Evolutionary conservation across 2,113 vertebrate genomes (phyloP).

Genomic region (Lucifuga dentata): DNA sequence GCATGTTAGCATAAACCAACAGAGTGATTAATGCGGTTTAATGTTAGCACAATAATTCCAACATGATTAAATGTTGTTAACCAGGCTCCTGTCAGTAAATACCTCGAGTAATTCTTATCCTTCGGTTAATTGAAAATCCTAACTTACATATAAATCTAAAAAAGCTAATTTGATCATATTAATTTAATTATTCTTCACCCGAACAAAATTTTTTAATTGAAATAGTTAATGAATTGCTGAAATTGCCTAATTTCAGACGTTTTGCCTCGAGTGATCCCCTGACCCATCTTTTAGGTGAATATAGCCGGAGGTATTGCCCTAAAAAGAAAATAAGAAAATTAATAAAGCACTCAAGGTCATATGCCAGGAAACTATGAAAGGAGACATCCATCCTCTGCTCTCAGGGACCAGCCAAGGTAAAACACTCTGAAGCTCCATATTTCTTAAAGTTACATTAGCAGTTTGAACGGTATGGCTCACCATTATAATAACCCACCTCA

Average conservation of each 20-base stretch:
- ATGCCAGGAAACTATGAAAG: slow-evolving; percentile 52
- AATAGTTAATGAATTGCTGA: background rate
- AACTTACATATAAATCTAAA: slow-evolving; percentile 36
- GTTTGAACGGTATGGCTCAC: slow-evolving; percentile 22
- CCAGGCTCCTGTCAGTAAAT: slow-evolving; percentile 26
- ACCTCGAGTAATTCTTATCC: slow-evolving; percentile 61
- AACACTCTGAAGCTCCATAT: slow-evolving; percentile 47
- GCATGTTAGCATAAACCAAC: no score
- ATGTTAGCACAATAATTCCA: background rate
- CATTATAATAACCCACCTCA: slow-evolving; percentile 24
- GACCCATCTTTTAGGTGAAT: slow-evolving; percentile 63
- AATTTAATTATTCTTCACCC: slow-evolving; percentile 69
- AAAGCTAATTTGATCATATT: slow-evolving; percentile 63
- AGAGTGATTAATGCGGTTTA: no score
- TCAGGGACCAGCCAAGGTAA: slow-evolving; percentile 56
- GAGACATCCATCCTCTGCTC: slow-evolving; percentile 47
- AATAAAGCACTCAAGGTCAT: slow-evolving; percentile 78
- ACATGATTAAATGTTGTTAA: slow-evolving; percentile 20
- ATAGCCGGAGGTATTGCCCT: slow-evolving; percentile 69
- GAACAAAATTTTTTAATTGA: slow-evolving; percentile 54
- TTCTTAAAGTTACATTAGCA: slow-evolving; percentile 58
- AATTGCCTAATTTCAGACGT: slow-evolving; percentile 66
- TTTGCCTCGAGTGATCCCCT: slow-evolving; percentile 66
- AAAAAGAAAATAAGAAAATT: slow-evolving; percentile 67
- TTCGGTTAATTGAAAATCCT: slow-evolving; percentile 66